Evolutionary conservation across 1,140 invertebrate species (phyloP).

Genomic region (Brachionus manjavacas): DNA sequence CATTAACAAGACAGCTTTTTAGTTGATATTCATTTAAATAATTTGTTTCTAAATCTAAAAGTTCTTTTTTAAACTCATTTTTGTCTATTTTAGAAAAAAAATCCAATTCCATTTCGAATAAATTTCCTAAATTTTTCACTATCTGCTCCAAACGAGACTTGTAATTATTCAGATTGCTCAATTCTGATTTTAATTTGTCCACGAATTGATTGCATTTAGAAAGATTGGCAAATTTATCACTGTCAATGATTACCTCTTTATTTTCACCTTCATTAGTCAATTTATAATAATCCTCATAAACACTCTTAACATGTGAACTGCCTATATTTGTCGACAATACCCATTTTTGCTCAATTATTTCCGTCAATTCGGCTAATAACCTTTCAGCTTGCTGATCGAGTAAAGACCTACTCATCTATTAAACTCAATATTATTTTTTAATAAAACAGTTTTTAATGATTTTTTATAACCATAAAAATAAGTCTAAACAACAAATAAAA

Average conservation of each 20-base stretch:
- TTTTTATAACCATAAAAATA: background rate
- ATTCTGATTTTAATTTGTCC: background rate
- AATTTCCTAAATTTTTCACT: background rate
- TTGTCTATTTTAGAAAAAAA: background rate
- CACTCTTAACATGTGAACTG: background rate
- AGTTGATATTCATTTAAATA: background rate
- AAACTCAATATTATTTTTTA: background rate
- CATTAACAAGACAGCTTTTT: background rate
- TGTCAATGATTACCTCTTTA: background rate
- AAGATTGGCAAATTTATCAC: background rate
- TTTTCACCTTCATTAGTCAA: background rate
- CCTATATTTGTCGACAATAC: background rate
- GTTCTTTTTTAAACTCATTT: background rate
- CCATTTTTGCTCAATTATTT: conserved; percentile 14
- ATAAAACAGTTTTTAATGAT: background rate
- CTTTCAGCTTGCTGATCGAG: background rate
- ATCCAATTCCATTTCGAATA: background rate
- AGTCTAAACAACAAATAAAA: background rate
- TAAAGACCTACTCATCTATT: background rate
- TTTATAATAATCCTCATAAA: background rate
- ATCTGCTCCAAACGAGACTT: background rate
- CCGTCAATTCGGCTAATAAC: background rate
- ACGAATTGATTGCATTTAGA: background rate
- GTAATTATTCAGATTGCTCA: background rate
- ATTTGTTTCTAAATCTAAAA: background rate